Base-by-base conservation (phyloP, 2,797 vertebrate species). In the Gymnopithys bicolor region DNA sequence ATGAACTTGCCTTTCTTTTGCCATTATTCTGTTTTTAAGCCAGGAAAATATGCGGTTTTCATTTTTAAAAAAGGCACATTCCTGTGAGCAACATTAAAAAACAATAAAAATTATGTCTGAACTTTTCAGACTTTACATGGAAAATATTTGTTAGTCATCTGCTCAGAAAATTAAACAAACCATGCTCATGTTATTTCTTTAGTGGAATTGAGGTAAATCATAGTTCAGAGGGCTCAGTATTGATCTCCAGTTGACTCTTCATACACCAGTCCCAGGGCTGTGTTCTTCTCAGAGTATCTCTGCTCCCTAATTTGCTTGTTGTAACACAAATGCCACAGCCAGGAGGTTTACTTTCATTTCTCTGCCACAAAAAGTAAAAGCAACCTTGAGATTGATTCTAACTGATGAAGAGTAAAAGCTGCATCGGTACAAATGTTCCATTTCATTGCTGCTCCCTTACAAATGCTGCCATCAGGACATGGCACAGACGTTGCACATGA, bases 121-220 rank as follows among this genome's bases (percentile, higher is more conserved):
- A 80, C 37, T 85, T 86, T 63, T 89, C 87, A 89, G 81, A 81
- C 30, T 81, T 59, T 66, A 56, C 16, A 23, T 30, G 89, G 87
- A 89, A 96, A 91, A 78, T 71, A 85, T 77, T 89, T 85, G 19
- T 51, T 74, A 16, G 39, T 86, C 53, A 30, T 82, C 63, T 83
- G 25, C 39, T 56, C 25, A 39, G 69, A 95, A 90, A 70, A 70
- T 64, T 28, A 70, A 83, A 13, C 39, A 49, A 80, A 6, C 66
- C 46, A 49, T 69, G 32, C 55, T 63, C 70, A 19, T 59, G 12
- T 67, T 67, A 63, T 67, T 7, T 67, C 33, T 76, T 82, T 46
- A 35, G 27, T 32, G 7, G 27, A 90, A 62, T 73, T 84, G 10
- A 52, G 59, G 63, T 63, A 86, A 88, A 88, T 30, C 1, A 12